Conservation (phyloP, 2,888 invertebrate species). For the Allolobophora icterica region DNA sequence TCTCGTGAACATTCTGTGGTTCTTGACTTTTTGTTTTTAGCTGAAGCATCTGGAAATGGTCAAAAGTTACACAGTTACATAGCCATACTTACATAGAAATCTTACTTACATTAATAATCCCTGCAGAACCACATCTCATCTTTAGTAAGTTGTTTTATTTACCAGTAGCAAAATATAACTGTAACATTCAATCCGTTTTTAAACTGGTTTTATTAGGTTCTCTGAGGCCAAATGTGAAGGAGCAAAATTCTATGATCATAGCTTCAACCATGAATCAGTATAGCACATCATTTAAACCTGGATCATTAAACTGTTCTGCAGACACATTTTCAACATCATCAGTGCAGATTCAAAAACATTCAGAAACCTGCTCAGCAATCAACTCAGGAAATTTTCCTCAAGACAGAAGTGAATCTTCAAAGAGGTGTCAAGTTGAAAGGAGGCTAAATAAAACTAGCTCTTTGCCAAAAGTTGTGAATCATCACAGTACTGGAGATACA, state of each 20-base stretch:
- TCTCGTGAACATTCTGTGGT: no score
- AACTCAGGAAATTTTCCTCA: not conserved
- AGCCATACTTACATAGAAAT: no score
- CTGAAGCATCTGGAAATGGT: no score
- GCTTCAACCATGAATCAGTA: not conserved
- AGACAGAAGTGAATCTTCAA: not conserved
- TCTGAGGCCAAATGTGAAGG: not conserved
- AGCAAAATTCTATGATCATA: not conserved
- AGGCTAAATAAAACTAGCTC: not conserved
- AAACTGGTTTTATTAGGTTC: not conserved
- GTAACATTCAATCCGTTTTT: not conserved
- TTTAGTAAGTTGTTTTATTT: not conserved
- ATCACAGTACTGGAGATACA: not conserved
- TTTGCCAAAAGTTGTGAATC: not conserved
- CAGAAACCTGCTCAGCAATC: not conserved
- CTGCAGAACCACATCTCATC: not conserved
- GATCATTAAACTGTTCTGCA: not conserved
- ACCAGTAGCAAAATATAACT: not conserved
- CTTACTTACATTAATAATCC: not conserved
- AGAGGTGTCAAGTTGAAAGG: not conserved
- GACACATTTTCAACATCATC: not conserved
- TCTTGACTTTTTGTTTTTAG: no score
- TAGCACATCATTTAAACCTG: not conserved
- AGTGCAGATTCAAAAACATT: not conserved
- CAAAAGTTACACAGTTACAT: no score